Evolutionary conservation across 2,888 invertebrate genomes (phyloP), one percentile per base, ranked within the genome.

Genomic region (Thelaira solivaga): DNA sequence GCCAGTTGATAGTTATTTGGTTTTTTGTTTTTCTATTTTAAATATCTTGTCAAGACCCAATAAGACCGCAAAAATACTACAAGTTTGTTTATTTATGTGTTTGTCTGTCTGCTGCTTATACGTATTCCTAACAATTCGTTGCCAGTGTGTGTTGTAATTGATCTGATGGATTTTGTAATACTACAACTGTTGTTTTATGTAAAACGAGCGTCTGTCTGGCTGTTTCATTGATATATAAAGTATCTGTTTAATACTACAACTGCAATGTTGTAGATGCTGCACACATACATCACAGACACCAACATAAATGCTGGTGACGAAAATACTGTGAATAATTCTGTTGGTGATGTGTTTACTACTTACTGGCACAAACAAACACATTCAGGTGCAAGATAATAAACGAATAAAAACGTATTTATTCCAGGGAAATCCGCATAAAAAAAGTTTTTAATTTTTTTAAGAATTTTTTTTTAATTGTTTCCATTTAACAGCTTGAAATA

Each of bases 101-200:
- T 16, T 53, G 31, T 11, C 11, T 55, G 8, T 13, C 18, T 71
- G n/a, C n/a, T n/a, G n/a, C n/a, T n/a, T n/a, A n/a, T n/a, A n/a
- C n/a, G n/a, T n/a, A n/a, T n/a, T n/a, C n/a, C n/a, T n/a, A n/a
- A n/a, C n/a, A n/a, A n/a, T 18, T 45, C 18, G 36, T 31, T 71
- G 18, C 47, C 59, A 29, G 36, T 61, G 47, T n/a, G n/a, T 64
- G 29, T 13, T 62, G 67, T 61, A 62, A 68, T 68, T 68, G 61
- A 75, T 75, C 53, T 75, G 74, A 68, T 75, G 67, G 45, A 61
- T 68, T 61, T 59, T 45, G 43, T 53, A 51, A 59, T 51, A 59
- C 61, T 74, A 51, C 67, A 68, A 68, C 61, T 68, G 74, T 68
- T 68, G 31, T 68, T 75, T 53, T 49, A 43, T 73, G 57, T 68